Evolutionary conservation across 2,888 invertebrate species (phyloP), one percentile per base, ranked within the genome.

Genomic region (Teleiodes luculella): DNA sequence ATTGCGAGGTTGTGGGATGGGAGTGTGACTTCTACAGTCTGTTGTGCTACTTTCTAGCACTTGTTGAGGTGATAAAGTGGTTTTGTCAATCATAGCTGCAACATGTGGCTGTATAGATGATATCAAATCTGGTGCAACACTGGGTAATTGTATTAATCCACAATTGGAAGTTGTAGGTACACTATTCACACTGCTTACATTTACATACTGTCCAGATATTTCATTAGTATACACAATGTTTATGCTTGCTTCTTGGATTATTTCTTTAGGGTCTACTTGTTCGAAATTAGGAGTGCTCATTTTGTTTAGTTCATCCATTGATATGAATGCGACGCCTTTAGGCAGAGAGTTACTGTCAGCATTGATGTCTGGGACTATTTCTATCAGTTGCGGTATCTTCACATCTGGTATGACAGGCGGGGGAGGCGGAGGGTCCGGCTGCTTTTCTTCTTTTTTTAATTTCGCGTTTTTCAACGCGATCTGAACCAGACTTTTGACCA

Each of bases 401-500:
- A 86, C 66, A 57, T 86, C 80, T 2, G 71, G 52, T n/a, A 72
- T 56, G 3, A 64, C 49, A 2, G 70, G 65, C 0, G 60, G 43
- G 3, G 70, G 58, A 2, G 65, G 57, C 0, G 66, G 57, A 2
- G 67, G 59, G 5, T 75, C 71, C 4, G 53, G 65, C 18, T 56
- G 59, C 10, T 64, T 72, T 4, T 72, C 73, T 61, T 82, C 83
- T 61, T 86, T 90, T 66, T 86, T 89, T 64, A 86, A 68, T 64
- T 85, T 85, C 2, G 83, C 80, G 68, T 86, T 76, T 72, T 86
- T 84, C 10, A 87, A 71, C 16, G 87, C 86, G 54, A 89, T 83
- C 68, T 86, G 86, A 1, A 91, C 80, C 10, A 91, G 80, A 60
- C 91, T 91, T 68, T 90, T 90, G 0, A 92, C 78, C 75, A 93